A percentile compares a stretch with the other conserved stretches of the same genome.
phyloP scores from a whole-genome alignment of 2,797 vertebrate species.

The Malurus leucopterus region DNA sequence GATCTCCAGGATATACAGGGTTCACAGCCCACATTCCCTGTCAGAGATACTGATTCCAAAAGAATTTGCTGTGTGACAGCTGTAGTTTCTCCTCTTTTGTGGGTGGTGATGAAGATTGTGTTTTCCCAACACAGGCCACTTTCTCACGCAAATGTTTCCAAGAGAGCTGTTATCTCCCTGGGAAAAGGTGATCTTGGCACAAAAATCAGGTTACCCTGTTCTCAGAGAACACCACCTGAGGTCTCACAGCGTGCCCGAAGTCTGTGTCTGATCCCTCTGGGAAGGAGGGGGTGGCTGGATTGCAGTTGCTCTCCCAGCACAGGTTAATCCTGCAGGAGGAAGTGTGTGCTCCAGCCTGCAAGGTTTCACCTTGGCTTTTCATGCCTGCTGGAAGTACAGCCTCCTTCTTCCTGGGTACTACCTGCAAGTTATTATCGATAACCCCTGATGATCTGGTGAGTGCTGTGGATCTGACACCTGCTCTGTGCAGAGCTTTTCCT shows the following conservation, averaged over 20 bases:
- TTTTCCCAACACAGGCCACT: neutral
- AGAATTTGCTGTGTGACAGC: neutral
- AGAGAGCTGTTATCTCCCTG: neutral
- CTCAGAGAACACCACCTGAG: neutral
- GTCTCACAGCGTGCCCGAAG: neutral
- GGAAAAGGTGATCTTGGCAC: neutral
- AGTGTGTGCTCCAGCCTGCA: neutral
- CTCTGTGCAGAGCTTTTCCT: neutral
- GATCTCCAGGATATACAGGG: neutral
- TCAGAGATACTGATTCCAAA: neutral
- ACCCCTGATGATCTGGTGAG: neutral
- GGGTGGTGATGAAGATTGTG: neutral
- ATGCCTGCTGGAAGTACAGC: neutral
- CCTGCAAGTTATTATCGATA: neutral
- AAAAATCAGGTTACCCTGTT: neutral
- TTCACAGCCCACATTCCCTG: neutral
- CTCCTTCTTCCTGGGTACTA: neutral
- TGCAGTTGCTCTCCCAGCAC: neutral
- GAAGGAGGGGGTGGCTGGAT: neutral
- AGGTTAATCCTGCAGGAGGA: neutral
- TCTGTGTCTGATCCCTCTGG: neutral
- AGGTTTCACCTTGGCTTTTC: neutral
- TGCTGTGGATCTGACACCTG: neutral
- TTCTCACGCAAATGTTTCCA: neutral
- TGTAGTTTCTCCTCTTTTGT: neutral